Evolutionary conservation across 2,797 vertebrate genomes (phyloP).

Genomic region (Tympanoctomys barrerae): DNA sequence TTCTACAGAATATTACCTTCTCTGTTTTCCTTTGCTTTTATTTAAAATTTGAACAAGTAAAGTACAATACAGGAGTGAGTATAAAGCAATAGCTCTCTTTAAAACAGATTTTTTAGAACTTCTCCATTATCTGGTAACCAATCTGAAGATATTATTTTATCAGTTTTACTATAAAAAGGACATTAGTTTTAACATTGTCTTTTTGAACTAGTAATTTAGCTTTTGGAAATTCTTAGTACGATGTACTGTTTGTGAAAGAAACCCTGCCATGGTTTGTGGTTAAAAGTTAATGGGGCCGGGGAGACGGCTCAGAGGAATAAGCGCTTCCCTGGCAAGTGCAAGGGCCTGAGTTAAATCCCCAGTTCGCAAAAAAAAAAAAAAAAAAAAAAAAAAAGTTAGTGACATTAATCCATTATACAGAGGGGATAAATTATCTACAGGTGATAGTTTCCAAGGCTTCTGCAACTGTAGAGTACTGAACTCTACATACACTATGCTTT

Average conservation of each 20-base stretch:
- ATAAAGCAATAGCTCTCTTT: slow-evolving; percentile 25
- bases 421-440: not conserved
- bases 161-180: not conserved
- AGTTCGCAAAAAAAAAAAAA: no score
- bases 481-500: not conserved
- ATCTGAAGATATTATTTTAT: not conserved
- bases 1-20: slow-evolving; percentile 12
- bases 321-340: no score
- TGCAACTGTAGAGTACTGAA: not conserved
- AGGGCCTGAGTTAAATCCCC: no score
- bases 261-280: not conserved
- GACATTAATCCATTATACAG: slow-evolving; percentile 1
- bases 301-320: no score
- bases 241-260: slow-evolving; percentile 17
- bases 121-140: not conserved
- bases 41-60: not conserved
- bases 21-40: slow-evolving; percentile 51
- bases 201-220: slow-evolving; percentile 8
- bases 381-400: no score
- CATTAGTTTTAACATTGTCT: not conserved
- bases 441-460: not conserved
- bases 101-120: slow-evolving; percentile 19
- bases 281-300: not conserved
- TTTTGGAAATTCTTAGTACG: not conserved
- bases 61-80: not conserved